Conservation (phyloP, 2,113 vertebrate species). For the Hydrochoerus hydrochaeris region DNA sequence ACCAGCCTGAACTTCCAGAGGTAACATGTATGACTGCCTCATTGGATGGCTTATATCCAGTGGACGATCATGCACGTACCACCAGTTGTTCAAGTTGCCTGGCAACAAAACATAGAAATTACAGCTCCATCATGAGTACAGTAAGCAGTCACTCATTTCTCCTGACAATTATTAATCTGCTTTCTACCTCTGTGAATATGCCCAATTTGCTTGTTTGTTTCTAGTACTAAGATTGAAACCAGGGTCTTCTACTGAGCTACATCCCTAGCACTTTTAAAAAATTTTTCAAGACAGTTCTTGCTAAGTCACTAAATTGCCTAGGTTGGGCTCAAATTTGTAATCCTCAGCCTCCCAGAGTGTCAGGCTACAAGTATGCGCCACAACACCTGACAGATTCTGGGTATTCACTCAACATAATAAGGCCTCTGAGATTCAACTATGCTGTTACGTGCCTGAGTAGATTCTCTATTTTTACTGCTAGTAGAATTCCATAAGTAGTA, state of each 20-base stretch:
- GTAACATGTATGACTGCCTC: neutral
- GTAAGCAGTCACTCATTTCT: neutral
- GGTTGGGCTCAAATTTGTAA: neutral
- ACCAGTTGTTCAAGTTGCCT: neutral
- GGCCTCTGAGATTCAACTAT: neutral
- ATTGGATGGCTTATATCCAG: neutral
- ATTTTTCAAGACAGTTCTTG: neutral
- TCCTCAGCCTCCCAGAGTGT: neutral
- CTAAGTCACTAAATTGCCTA: neutral
- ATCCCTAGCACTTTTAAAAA: neutral
- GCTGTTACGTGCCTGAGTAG: neutral
- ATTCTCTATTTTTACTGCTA: slow-evolving; percentile 45
- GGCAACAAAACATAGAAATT: neutral
- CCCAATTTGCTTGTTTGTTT: neutral
- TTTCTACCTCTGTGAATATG: neutral
- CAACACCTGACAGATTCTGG: neutral
- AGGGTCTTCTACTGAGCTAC: neutral
- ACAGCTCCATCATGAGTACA: neutral
- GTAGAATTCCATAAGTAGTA: neutral
- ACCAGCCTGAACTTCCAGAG: neutral
- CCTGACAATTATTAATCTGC: neutral
- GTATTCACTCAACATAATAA: neutral
- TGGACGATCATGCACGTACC: neutral
- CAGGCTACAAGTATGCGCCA: neutral
- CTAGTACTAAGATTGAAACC: neutral